Evolutionary conservation across 1,140 invertebrate species (phyloP), one percentile per base, ranked within the genome.

Genomic region (Hesperophylax magnus): DNA sequence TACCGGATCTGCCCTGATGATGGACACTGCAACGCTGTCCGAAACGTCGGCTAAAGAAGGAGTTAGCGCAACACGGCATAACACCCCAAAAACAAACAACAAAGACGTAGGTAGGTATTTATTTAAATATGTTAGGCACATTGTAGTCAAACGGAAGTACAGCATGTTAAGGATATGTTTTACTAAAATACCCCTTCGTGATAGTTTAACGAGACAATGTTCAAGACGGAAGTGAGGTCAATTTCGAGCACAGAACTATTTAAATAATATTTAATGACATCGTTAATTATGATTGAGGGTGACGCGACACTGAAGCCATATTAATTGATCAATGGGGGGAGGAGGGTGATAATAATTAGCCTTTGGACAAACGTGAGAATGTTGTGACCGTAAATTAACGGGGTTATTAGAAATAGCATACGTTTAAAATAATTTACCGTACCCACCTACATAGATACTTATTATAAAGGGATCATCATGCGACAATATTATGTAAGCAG

Each of bases 211-310:
- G 2, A 15, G 20, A 20, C 56, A 11, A 1, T 58, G 56, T 18
- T 58, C n/a, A 58, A 58, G 56, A 58, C n/a, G 56, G 56, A 58
- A 58, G 56, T 58, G 20, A 22, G 56, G 9, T 58, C n/a, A n/a
- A 18, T 58, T 58, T 20, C 20, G 1, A 58, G 15, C 24, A 61
- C 24, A 24, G 20, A 61, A 61, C 58, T 61, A 8, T 47, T 14
- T 47, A 47, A 47, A 47, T 14, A 47, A 47, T 61, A 61, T 61
- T 61, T 61, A 61, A 61, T 61, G 4, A 61, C 20, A 20, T 61
- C 58, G 58, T 61, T 61, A n/a, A 61, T 24, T 24, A 61, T 24
- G 8, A 61, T 61, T 18, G 20, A 24, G 58, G 58, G 58, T 61
- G 4, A 11, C 7, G 39, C 39, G 39, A 47, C 39, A 11, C 39